phyloP scores from a whole-genome alignment of 2,888 invertebrate species.

The Eupithecia exiguata region DNA sequence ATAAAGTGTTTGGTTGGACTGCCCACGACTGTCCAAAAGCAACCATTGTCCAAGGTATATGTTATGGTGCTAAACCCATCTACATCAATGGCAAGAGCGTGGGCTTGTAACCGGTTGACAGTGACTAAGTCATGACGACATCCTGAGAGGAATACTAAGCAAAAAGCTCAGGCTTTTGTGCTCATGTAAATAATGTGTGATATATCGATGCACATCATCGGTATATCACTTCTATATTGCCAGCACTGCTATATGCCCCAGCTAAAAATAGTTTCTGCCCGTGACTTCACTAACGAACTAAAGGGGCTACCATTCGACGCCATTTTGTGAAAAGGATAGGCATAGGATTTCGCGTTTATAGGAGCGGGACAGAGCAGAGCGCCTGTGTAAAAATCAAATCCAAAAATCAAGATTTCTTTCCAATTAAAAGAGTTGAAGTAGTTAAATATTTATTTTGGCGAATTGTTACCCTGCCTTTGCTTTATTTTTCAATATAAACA shows the following conservation, averaged over 20 bases:
- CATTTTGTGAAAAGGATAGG: too few species aligned
- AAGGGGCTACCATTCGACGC: too few species aligned
- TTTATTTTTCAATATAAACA: too few species aligned
- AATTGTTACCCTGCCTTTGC: too few species aligned
- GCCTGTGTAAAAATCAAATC: too few species aligned
- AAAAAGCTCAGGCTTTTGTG: constrained; percentile 5
- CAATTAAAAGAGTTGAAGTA: too few species aligned
- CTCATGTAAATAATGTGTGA: background rate
- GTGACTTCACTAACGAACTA: background rate
- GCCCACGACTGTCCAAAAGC: background rate
- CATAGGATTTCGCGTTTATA: too few species aligned
- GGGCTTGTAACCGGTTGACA: background rate
- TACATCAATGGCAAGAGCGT: background rate
- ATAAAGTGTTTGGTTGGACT: background rate
- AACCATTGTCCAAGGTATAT: background rate
- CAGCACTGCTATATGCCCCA: background rate
- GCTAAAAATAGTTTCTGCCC: background rate
- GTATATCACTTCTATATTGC: too few species aligned
- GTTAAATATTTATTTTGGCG: too few species aligned
- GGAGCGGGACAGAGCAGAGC: too few species aligned
- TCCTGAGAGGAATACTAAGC: constrained; percentile 4
- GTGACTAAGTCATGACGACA: constrained; percentile 1
- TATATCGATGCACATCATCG: too few species aligned
- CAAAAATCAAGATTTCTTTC: too few species aligned
- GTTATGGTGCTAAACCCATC: background rate